A percentile compares a stretch with the other conserved stretches of the same genome.
phyloP scores from a whole-genome alignment of 2,113 vertebrate species.

The Antidorcas marsupialis region DNA sequence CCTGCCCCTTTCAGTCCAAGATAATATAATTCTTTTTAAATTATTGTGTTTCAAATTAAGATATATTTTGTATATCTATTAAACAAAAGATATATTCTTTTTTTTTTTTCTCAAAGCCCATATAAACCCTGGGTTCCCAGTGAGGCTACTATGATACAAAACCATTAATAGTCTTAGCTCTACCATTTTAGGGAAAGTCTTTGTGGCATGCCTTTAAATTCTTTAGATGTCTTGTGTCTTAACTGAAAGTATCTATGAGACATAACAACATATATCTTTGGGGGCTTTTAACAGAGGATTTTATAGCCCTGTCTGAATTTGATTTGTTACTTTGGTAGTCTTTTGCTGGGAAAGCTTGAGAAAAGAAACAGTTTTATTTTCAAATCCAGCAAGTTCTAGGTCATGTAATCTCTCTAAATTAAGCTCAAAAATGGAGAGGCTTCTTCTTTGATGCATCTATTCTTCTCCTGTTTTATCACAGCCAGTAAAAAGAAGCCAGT shows the following conservation, averaged over 20 bases:
- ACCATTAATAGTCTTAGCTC: neutral
- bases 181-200: neutral
- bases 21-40: neutral
- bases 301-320: neutral
- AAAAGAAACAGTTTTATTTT: constrained; percentile 40
- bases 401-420: constrained; percentile 25
- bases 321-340: neutral
- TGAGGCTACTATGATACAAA: neutral
- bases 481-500: neutral
- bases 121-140: neutral
- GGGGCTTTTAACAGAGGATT: neutral
- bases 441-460: neutral
- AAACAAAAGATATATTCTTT: neutral
- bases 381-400: constrained; percentile 1
- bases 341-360: neutral
- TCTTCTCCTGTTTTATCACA: neutral
- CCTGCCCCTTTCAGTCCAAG: neutral
- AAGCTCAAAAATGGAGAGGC: neutral
- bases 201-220: neutral
- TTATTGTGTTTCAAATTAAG: neutral
- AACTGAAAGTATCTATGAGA: neutral
- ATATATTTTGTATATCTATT: neutral
- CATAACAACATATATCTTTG: neutral
- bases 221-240: neutral
- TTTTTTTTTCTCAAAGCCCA: neutral